Evolutionary conservation across 1,140 invertebrate genomes (phyloP), one percentile per base, ranked within the genome.

Genomic region (Pseudachorutes palmiensis): DNA sequence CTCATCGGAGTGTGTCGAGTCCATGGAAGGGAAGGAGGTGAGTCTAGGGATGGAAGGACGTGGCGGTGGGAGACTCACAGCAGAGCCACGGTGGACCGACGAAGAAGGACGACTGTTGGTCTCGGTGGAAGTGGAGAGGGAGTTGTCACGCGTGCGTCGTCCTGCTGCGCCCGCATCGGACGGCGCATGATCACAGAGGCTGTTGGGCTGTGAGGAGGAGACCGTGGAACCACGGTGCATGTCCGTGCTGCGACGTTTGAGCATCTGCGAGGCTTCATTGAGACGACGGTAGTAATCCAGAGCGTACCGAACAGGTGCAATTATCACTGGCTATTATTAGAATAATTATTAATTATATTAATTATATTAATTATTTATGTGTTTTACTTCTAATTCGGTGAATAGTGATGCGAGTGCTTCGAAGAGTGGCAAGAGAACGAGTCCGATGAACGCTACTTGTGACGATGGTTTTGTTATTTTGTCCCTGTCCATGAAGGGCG

Each of bases 401-500:
- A 88, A 82, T 29, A 89, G 80, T 73, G 88, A 84, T 9, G 86
- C 87, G 19, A 91, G 80, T 1, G 86, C 83, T 77, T 90, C 87
- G 76, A 90, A 90, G 1, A 91, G 80, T 1, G 90, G 90, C 64
- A 92, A 78, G 1, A 92, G 80, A 33, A 92, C 89, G 72, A 90
- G 83, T 24, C 89, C 89, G 73, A 92, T 92, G 78, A 92, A 92
- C 63, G 88, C 87, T 76, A 89, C 88, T 76, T 92, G 90, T 0
- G 89, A 90, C 30, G 88, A 88, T 2, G 88, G 87, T 78, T 92
- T 92, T 45, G 88, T 91, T 16, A 92, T 88, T 80, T 91, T 91
- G 67, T 92, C 89, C n/a, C 89, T 82, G 76, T 92, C 90, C 90
- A 92, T 92, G 75, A 92, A 92, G 0, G 90, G 89, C 5, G 90